These are phyloP conservation scores for Apoda limacodes DNA, from an alignment of 2,888 invertebrate genomes.

Conservation along the genomic window DNA sequence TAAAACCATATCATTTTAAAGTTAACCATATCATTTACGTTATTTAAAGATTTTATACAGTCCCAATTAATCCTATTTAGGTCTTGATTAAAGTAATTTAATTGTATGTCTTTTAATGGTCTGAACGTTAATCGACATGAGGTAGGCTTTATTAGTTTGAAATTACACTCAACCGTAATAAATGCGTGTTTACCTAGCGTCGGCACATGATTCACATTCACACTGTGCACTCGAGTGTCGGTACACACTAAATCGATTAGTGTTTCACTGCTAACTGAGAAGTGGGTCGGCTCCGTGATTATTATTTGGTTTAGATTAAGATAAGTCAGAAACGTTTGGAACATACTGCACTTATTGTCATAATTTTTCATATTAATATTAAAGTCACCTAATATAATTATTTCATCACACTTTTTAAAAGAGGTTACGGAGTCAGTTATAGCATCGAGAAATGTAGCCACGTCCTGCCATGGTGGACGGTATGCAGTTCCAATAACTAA, in stretches of 20 bases:
- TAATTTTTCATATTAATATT: conserved; percentile 4
- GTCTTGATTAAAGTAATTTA: conserved; percentile 1
- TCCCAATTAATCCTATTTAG: background rate
- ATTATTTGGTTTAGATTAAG: conserved; percentile 4
- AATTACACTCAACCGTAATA: conserved; percentile 3
- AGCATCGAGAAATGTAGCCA: background rate
- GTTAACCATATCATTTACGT: conserved; percentile 4
- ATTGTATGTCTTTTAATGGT: conserved; percentile 1
- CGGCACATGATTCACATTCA: conserved; percentile 2
- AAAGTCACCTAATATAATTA: conserved; percentile 13
- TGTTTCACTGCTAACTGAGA: conserved; percentile 1
- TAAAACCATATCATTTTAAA: too few species aligned
- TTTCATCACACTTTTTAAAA: background rate
- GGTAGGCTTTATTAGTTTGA: conserved; percentile 1
- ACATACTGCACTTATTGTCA: conserved; percentile 1
- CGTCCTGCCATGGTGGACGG: background rate
- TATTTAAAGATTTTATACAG: background rate
- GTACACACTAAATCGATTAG: conserved; percentile 9
- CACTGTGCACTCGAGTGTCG: background rate
- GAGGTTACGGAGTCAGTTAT: background rate
- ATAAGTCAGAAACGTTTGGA: conserved; percentile 2
- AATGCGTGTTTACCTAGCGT: conserved; percentile 3
- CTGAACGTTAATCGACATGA: conserved; percentile 1
- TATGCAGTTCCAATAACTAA: too few species aligned
- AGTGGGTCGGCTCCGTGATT: conserved; percentile 4